phyloP scores from a whole-genome alignment of 2,888 invertebrate genomes.

The Drosophila recens region DNA sequence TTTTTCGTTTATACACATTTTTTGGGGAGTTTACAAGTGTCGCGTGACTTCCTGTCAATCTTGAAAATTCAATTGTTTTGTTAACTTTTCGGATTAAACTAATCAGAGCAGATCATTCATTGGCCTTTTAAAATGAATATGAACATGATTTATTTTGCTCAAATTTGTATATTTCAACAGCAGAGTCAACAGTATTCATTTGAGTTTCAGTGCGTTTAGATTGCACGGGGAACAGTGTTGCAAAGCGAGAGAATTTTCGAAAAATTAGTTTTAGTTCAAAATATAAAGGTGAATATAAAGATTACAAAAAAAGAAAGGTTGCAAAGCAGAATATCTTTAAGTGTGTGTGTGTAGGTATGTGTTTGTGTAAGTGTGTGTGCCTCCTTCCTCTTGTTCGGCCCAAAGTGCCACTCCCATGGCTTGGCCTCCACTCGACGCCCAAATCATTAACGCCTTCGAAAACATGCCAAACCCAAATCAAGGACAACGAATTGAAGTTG shows the following conservation, averaged over 20 bases:
- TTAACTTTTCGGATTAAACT: constrained; percentile 31
- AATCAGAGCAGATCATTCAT: constrained; percentile 65
- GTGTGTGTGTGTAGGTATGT: constrained; percentile 1
- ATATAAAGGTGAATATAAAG: neutral
- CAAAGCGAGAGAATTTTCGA: neutral
- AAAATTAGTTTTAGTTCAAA: neutral
- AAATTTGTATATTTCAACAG: neutral
- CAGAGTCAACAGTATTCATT: constrained; percentile 31
- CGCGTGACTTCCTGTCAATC: constrained; percentile 33
- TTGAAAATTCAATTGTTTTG: constrained; percentile 45
- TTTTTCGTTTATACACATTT: neutral
- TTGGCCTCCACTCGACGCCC: constrained; percentile 51
- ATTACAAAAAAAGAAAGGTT: neutral
- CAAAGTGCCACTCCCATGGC: constrained; percentile 11
- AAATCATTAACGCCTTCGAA: constrained; percentile 47
- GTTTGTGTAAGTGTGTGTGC: neutral
- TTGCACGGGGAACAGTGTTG: constrained; percentile 13
- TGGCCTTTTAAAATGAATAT: constrained; percentile 14
- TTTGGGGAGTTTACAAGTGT: constrained; percentile 12
- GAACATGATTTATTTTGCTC: neutral
- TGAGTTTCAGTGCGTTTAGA: constrained; percentile 15
- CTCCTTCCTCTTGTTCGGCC: neutral
- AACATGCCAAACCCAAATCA: constrained; percentile 66
- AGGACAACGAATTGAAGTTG: constrained; percentile 68
- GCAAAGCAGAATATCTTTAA: neutral